Base-by-base conservation (phyloP, 2,113 vertebrate species). In the Hylia prasina region DNA sequence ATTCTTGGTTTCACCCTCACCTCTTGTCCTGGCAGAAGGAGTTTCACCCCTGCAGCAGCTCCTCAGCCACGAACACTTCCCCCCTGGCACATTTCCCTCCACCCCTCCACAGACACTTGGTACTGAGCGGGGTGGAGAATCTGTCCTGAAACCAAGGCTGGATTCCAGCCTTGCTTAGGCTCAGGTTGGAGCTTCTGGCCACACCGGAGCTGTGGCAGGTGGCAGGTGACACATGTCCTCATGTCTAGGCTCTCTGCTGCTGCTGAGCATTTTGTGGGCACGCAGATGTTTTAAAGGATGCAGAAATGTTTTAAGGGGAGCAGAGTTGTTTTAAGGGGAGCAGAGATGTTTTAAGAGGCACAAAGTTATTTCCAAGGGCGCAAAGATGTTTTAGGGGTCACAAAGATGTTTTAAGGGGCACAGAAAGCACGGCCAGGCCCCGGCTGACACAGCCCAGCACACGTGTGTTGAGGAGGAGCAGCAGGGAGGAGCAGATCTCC, bases 31-130 rank as follows among this genome's bases (percentile, higher is more conserved):
- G 19, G 25, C 48, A 71, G 69, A 37, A 82, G 27, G 23, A 21
- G 3, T 30, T 69, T 68, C 66, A 47, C 13, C 13, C 3, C 0
- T 11, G 7, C 18, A 57, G 17, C 11, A 1, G 0, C 31, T 48
- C 24, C n/a, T 31, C 22, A 61, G 71, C 10, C 19, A 33, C 5
- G 44, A 23, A 35, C 50, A 21, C 42, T 9, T 24, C 18, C 22
- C 19, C 16, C 15, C 16, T 2, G 1, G 12, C 7, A 1, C 40
- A 19, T 40, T 13, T 44, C 31, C 63, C 47, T 69, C 30, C 12
- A 28, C 2, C 8, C 19, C 17, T 50, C 31, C 17, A 13, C 5
- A 19, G 58, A 33, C 37, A 28, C 37, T 39, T 45, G 19, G 47
- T 25, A 3, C 56, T 20, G 40, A 37, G 44, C 0, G 0, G 33